Evolutionary conservation across 1,140 invertebrate genomes (phyloP).

Genomic region (Cataglyphis hispanica): DNA sequence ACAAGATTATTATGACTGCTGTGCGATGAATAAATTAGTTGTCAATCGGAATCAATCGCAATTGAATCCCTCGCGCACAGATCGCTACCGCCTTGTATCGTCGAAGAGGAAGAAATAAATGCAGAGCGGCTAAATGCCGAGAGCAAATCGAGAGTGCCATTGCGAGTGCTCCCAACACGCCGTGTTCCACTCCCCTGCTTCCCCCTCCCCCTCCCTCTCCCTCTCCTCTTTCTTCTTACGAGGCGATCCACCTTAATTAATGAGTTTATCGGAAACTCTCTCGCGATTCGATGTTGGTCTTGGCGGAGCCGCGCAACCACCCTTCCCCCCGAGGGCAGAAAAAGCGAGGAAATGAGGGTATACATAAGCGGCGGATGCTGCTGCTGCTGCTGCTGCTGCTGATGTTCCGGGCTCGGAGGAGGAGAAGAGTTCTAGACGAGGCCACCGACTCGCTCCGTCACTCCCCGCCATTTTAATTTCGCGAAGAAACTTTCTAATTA

Average conservation of each 20-base stretch:
- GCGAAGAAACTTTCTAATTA: constrained; percentile 87
- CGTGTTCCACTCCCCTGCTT: constrained; percentile 53
- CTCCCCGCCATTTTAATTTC: constrained; percentile 87
- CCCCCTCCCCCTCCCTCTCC: constrained; percentile 54
- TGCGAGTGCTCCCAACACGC: constrained; percentile 56
- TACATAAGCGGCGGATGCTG: constrained; percentile 63
- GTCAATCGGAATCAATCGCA: constrained; percentile 9
- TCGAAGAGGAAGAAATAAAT: constrained; percentile 43
- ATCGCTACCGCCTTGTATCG: not conserved
- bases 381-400: constrained; percentile 53
- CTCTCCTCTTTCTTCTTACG: constrained; percentile 61
- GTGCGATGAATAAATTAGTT: constrained; percentile 20
- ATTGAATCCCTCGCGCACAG: not conserved
- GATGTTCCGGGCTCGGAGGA: constrained; percentile 41
- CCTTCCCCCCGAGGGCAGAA: constrained; percentile 65
- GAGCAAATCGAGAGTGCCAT: constrained; percentile 64
- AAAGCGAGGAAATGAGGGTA: constrained; percentile 45
- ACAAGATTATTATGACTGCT: not conserved
- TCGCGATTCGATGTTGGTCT: constrained; percentile 70
- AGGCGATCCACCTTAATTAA: constrained; percentile 86
- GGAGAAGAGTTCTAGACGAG: constrained; percentile 53
- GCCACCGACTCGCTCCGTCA: constrained; percentile 80
- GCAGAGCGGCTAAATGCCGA: constrained; percentile 33
- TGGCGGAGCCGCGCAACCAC: constrained; percentile 57
- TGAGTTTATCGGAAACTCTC: constrained; percentile 86